These are phyloP conservation scores for Calliopsis andreniformis DNA, from an alignment of 1,140 invertebrate genomes.

Conservation along the genomic window DNA sequence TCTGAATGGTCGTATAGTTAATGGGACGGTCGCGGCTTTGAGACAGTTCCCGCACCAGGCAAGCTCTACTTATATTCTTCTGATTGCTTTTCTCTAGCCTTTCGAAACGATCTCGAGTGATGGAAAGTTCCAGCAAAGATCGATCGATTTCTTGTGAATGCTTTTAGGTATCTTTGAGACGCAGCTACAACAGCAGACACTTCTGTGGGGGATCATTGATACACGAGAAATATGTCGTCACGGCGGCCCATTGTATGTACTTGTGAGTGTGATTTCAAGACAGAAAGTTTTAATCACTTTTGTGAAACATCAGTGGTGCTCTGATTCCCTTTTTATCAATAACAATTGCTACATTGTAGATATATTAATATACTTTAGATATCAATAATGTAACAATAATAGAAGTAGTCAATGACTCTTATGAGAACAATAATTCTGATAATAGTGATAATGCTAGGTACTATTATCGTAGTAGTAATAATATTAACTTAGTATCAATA, in stretches of 20 bases:
- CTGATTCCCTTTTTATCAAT: too few species aligned
- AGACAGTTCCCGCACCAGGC: conserved; percentile 74
- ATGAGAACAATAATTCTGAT: too few species aligned
- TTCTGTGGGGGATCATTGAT: conserved; percentile 75
- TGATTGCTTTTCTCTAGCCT: too few species aligned
- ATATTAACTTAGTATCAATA: too few species aligned
- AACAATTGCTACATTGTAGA: too few species aligned
- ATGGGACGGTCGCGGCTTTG: conserved; percentile 66
- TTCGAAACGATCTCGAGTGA: background rate
- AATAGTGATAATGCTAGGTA: too few species aligned
- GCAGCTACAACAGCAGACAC: conserved; percentile 53
- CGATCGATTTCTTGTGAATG: background rate
- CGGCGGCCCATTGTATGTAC: conserved; percentile 74
- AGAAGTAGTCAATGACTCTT: too few species aligned
- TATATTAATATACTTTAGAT: too few species aligned
- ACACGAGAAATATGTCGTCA: conserved; percentile 58
- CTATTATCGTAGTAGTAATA: too few species aligned
- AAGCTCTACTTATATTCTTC: background rate
- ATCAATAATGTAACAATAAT: too few species aligned
- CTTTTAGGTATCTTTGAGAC: conserved; percentile 69
- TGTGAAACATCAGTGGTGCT: too few species aligned
- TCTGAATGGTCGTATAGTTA: conserved; percentile 68
- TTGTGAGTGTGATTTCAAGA: conserved; percentile 55
- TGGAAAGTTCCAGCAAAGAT: background rate
- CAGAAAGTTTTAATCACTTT: background rate